Evolutionary conservation across 2,797 vertebrate genomes (phyloP).

Genomic region (Paedocypris micromegethes): DNA sequence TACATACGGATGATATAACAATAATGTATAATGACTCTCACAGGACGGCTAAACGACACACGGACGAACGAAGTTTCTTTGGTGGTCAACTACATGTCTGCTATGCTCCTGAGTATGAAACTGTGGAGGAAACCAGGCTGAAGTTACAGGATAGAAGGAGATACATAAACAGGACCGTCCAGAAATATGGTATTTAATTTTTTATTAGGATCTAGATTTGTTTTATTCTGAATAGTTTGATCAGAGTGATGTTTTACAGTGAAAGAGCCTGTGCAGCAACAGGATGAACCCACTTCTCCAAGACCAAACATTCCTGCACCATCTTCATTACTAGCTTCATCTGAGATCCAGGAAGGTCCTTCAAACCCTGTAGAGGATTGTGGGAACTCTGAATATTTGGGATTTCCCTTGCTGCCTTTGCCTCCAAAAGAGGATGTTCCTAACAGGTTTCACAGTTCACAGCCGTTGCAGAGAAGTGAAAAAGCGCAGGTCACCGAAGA

Average conservation of each 20-base stretch:
- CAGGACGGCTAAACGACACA: conserved; percentile 86
- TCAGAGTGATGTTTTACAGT: conserved; percentile 18
- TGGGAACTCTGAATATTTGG: conserved; percentile 41
- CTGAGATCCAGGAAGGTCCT: conserved; percentile 20
- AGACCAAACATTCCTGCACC: conserved; percentile 12
- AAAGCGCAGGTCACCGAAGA: conserved; percentile 55
- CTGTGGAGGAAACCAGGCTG: conserved; percentile 86
- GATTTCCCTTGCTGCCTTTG: conserved; percentile 60
- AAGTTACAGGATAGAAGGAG: conserved; percentile 85
- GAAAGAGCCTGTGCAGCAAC: conserved; percentile 53
- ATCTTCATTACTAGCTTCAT: conserved; percentile 26
- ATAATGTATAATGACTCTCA: conserved; percentile 20
- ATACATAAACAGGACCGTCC: conserved; percentile 74
- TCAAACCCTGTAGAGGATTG: conserved; percentile 18
- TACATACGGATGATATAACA: too few species aligned
- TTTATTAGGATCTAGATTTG: neutral
- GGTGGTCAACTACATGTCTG: conserved; percentile 91
- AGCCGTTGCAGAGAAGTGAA: conserved; percentile 10
- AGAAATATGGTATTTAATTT: conserved; percentile 69
- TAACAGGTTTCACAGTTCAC: conserved; percentile 23
- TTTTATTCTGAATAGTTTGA: too few species aligned
- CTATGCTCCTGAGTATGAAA: conserved; percentile 95
- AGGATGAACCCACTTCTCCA: conserved; percentile 33
- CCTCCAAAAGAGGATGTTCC: conserved; percentile 58
- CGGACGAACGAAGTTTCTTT: conserved; percentile 93